phyloP scores from a whole-genome alignment of 2,797 vertebrate species.

The Natrix natrix region DNA sequence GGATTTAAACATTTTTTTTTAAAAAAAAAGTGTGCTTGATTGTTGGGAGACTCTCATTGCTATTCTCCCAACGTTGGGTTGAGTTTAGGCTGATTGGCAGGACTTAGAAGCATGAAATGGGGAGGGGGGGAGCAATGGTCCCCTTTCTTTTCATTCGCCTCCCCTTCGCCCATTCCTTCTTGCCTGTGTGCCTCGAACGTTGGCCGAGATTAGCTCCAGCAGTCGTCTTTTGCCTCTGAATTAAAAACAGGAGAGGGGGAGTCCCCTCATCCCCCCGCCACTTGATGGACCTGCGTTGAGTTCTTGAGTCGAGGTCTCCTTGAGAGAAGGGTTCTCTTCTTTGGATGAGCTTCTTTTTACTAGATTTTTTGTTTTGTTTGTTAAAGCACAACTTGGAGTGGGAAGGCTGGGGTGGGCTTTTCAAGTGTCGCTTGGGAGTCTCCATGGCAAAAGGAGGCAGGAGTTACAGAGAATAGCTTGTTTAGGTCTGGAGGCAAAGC shows the following conservation, averaged over 20 bases:
- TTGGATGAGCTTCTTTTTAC: constrained; percentile 53
- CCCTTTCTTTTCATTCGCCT: constrained; percentile 73
- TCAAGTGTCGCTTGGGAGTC: constrained; percentile 55
- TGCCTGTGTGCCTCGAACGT: constrained; percentile 78
- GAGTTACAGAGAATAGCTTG: constrained; percentile 66
- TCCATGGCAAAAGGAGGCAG: constrained; percentile 61
- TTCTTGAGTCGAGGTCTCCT: constrained; percentile 56
- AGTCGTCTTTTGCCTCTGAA: constrained; percentile 75
- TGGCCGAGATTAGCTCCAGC: constrained; percentile 77
- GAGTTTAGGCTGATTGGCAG: constrained; percentile 78
- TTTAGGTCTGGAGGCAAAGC: constrained; percentile 73
- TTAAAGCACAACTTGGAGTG: constrained; percentile 2
- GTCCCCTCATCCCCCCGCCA: constrained; percentile 3
- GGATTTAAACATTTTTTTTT: constrained; percentile 50
- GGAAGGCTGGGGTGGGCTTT: constrained; percentile 9
- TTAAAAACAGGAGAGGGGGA: constrained; percentile 68
- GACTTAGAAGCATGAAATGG: constrained; percentile 77
- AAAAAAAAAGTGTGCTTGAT: constrained; percentile 67
- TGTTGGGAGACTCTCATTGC: constrained; percentile 79
- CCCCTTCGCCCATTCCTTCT: constrained; percentile 58
- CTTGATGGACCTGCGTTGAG: constrained; percentile 42
- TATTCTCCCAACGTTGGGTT: constrained; percentile 78
- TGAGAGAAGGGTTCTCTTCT: constrained; percentile 45
- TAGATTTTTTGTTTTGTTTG: neutral
- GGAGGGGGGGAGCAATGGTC: constrained; percentile 40